These are phyloP conservation scores for Apostichopus japonicus DNA, from an alignment of 35 echinoderm and acorn worm species.

Conservation along the genomic window DNA sequence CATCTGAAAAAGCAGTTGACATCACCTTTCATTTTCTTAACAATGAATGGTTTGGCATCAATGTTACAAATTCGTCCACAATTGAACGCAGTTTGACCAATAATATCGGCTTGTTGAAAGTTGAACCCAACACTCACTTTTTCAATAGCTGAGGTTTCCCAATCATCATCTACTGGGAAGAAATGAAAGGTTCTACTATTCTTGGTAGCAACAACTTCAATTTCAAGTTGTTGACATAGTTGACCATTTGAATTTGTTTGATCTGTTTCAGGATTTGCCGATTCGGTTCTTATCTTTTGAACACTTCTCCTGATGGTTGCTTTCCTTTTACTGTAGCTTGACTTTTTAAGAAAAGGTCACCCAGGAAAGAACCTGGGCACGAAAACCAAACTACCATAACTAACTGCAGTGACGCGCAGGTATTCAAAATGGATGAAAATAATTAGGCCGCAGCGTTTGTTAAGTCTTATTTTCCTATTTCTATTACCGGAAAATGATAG, in stretches of 20 bases:
- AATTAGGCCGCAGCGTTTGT: too few relatives aligned
- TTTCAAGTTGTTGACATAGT: neutral
- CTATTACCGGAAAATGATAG: too few relatives aligned
- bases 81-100: neutral
- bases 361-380: too few relatives aligned
- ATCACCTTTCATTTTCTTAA: conserved; percentile 13
- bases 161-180: conserved; percentile 21
- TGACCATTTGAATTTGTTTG: neutral
- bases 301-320: neutral
- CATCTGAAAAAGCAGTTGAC: conserved; percentile 41
- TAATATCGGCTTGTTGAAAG: neutral
- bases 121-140: neutral
- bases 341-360: too few relatives aligned
- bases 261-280: neutral
- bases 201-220: neutral
- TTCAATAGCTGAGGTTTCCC: neutral
- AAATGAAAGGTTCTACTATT: conserved; percentile 16
- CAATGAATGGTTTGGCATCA: neutral
- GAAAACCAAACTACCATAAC: too few relatives aligned
- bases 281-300: neutral
- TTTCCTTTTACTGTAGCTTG: neutral
- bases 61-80: neutral
- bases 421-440: too few relatives aligned
- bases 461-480: too few relatives aligned
- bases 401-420: too few relatives aligned